Conservation (phyloP, 2,797 vertebrate genomes). For the Synanceia verrucosa region DNA sequence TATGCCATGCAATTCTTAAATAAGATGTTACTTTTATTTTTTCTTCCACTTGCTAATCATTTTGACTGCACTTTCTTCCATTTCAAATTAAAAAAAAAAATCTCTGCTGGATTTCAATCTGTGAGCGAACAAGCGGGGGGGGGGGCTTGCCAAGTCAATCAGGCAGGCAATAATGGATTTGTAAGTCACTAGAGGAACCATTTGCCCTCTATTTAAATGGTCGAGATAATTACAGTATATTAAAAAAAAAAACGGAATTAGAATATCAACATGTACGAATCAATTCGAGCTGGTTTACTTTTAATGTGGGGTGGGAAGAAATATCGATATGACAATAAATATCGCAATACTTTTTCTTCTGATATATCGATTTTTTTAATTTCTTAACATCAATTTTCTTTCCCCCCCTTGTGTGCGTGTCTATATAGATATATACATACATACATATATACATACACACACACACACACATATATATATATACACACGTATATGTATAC, state of each 20-base stretch:
- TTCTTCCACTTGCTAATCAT: constrained; percentile 17
- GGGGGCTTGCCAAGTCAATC: constrained; percentile 74
- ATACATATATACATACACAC: too few relatives aligned
- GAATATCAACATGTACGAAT: constrained; percentile 77
- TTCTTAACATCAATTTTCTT: too few relatives aligned
- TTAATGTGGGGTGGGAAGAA: too few relatives aligned
- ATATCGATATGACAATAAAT: too few relatives aligned
- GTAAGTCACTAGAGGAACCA: constrained; percentile 77
- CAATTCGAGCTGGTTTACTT: constrained; percentile 59
- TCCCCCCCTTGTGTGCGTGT: too few relatives aligned
- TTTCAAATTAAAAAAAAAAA: constrained; percentile 71
- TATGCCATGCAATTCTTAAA: constrained; percentile 1
- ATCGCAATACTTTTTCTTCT: too few relatives aligned
- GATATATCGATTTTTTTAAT: too few relatives aligned
- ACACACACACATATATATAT: too few relatives aligned
- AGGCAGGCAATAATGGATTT: constrained; percentile 80
- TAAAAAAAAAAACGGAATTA: constrained; percentile 69
- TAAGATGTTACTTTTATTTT: constrained; percentile 5
- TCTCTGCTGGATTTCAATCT: constrained; percentile 72
- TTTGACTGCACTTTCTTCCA: constrained; percentile 52
- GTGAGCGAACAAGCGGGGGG: constrained; percentile 58
- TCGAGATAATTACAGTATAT: constrained; percentile 82
- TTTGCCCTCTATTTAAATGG: constrained; percentile 81
- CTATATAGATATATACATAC: too few relatives aligned
- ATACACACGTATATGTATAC: too few relatives aligned